Evolutionary conservation across 2,113 vertebrate species (phyloP).

Genomic region (Dipodomys ordii): DNA sequence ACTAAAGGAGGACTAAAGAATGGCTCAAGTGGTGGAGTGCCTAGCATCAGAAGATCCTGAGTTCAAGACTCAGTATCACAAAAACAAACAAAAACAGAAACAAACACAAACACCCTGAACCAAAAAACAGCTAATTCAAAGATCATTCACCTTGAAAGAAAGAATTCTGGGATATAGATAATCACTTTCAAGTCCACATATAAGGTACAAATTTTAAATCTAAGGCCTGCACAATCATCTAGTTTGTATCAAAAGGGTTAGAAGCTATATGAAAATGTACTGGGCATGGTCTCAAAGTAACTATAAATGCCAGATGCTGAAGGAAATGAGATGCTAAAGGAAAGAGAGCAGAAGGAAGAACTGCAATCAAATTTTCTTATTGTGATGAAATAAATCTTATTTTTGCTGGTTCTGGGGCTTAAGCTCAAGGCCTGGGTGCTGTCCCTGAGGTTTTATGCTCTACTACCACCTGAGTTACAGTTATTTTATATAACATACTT

Average conservation of each 20-base stretch:
- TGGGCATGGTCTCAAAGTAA: not conserved
- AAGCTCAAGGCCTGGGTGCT: too few species aligned
- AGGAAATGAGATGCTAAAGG: not conserved
- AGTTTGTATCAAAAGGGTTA: not conserved
- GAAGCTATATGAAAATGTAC: not conserved
- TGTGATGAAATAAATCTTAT: not conserved
- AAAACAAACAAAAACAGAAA: too few species aligned
- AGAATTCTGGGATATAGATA: not conserved
- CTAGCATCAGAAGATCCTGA: too few species aligned
- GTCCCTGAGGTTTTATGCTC: too few species aligned
- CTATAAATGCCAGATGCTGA: not conserved
- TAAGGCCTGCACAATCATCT: not conserved
- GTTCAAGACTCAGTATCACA: too few species aligned
- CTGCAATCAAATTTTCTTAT: not conserved
- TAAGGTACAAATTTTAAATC: not conserved
- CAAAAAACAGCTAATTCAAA: too few species aligned
- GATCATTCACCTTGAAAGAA: not conserved
- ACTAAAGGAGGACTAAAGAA: too few species aligned
- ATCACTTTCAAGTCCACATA: not conserved
- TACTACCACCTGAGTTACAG: too few species aligned
- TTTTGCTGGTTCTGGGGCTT: too few species aligned
- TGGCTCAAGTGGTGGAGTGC: too few species aligned
- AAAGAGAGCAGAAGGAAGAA: not conserved
- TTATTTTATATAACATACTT: too few species aligned
- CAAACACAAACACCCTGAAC: too few species aligned